Base-by-base conservation (phyloP, 2,797 vertebrate species). In the Otus scops region DNA sequence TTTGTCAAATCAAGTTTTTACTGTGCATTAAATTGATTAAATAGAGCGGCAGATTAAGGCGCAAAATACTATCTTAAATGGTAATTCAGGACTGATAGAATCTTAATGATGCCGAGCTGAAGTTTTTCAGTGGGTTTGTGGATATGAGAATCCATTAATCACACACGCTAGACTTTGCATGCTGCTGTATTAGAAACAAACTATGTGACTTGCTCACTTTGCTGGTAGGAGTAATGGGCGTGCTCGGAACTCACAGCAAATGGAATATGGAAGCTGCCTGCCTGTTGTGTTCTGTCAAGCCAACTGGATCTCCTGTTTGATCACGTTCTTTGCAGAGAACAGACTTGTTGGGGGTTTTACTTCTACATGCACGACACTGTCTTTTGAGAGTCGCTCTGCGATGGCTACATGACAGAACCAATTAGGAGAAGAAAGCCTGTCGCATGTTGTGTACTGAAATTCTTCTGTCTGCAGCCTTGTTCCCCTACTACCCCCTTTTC, bases 21-120 rank as follows among this genome's bases (percentile, higher is more conserved):
- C 82, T 68, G 41, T 50, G 76, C 79, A 38, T 82, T 92, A 95
- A 95, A 93, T 92, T 96, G 92, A 97, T 97, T 94, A 93, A 95
- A 68, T 70, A 91, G 83, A 85, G 61, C 63, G 53, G 79, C 27
- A 67, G 85, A 95, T 97, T 90, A 94, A 92, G 80, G 61, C 7
- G 2, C 80, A 85, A 92, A 94, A 92, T 91, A 85, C 73, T n/a
- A 3, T 81, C 85, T 91, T 67, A 84, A 94, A 85, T 77, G 79
- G 91, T 70, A 84, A 4, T 95, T 95, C 57, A 47, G 94, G 79
- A 6, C 22, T 64, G 91, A 94, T 96, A 86, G 79, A 67, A 85
- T 94, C 89, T 96, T 95, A 97, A 97, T 93, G 89, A 83, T 82
- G 69, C 85, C 53, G 51, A 45, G 61, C 57, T 65, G 71, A 39